A percentile compares a stretch with the other conserved stretches of the same genome.
phyloP scores from a whole-genome alignment of 2,888 invertebrate genomes.

The Aplocera efformata region DNA sequence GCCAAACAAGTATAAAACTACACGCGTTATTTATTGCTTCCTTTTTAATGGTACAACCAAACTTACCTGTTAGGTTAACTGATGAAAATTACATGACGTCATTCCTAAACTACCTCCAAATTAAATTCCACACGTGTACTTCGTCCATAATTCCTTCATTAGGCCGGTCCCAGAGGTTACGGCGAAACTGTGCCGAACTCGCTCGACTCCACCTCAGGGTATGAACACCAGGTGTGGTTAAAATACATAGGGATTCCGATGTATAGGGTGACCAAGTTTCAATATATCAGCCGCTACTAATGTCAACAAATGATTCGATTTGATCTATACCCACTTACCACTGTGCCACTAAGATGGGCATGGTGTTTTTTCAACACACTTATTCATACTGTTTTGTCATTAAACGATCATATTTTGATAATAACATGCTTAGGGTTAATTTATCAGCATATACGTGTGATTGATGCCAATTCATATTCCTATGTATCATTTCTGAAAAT shows the following conservation, averaged over 20 bases:
- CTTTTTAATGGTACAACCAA: background rate
- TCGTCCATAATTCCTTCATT: constrained; percentile 21
- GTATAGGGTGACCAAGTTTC: constrained; percentile 21
- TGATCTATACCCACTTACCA: no score
- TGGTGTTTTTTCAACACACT: no score
- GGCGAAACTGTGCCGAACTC: constrained; percentile 18
- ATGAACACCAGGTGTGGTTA: constrained; percentile 50
- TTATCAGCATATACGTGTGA: no score
- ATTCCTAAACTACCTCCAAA: constrained; percentile 18
- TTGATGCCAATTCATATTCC: no score
- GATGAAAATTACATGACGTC: constrained; percentile 11
- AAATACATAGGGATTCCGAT: constrained; percentile 54
- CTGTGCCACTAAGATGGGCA: no score
- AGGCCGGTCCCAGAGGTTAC: constrained; percentile 23
- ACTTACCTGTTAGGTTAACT: background rate
- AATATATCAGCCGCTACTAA: no score
- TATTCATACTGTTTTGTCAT: no score
- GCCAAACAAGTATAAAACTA: background rate
- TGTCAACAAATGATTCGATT: no score
- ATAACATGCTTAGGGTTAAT: no score
- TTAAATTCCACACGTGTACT: constrained; percentile 21
- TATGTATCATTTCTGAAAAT: no score
- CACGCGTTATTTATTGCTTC: background rate
- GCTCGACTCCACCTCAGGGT: constrained; percentile 6
- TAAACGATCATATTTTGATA: no score